phyloP scores from a whole-genome alignment of 2,113 vertebrate species.

The Grallaria varia region DNA sequence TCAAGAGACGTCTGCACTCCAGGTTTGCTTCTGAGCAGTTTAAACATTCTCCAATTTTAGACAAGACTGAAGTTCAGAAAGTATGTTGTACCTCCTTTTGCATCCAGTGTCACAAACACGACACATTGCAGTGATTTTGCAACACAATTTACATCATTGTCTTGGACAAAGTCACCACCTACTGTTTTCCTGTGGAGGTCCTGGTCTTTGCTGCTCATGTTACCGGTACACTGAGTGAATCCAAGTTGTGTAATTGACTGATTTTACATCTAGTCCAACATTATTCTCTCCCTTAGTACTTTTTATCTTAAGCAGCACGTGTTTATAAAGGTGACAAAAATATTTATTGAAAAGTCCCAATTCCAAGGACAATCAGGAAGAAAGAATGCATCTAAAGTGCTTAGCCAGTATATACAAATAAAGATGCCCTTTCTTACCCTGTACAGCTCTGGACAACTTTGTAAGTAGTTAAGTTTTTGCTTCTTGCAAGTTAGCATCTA shows the following conservation, averaged over 20 bases:
- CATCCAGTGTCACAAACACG: neutral
- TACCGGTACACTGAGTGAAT: neutral
- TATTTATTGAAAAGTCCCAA: neutral
- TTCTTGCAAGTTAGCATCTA: neutral
- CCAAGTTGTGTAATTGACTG: neutral
- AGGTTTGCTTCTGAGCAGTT: neutral
- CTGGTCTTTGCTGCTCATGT: neutral
- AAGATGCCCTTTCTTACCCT: neutral
- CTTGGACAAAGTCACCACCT: neutral
- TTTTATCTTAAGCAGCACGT: neutral
- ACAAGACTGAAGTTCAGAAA: neutral
- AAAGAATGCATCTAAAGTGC: neutral
- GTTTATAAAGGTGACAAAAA: neutral
- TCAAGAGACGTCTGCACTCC: neutral
- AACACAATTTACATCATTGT: neutral
- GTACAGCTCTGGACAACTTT: neutral
- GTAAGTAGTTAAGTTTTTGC: neutral
- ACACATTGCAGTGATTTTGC: neutral
- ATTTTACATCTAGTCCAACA: neutral
- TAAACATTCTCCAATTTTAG: neutral
- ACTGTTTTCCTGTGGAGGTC: neutral
- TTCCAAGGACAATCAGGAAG: neutral
- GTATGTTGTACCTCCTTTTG: neutral
- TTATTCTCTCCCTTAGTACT: neutral
- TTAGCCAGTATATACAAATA: neutral